Base-by-base conservation (phyloP, 2,797 vertebrate genomes). In the Pseudochirops cupreus region DNA sequence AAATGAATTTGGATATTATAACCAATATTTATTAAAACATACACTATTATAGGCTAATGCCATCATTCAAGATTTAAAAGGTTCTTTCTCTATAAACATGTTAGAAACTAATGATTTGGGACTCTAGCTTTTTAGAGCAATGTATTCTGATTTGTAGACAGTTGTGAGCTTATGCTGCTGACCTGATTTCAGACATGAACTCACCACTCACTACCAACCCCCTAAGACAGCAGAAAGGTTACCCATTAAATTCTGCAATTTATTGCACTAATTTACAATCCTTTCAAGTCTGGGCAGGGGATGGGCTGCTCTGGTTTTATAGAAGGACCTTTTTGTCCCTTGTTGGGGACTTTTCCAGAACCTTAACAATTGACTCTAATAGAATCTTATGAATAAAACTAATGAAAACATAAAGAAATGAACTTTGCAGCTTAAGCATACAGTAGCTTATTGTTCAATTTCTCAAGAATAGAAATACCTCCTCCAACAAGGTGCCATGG, bases 331-430 rank as follows among this genome's bases (percentile, higher is more conserved):
- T 98, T 98, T 98, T 98, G 97, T 98, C 96, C 97, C 97, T 97
- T 97, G 96, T 96, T 97, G 98, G 98, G 94, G 97, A 98, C 0
- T 91, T 97, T 98, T 98, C 98, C 98, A 98, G 97, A 92, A 97
- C 96, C 96, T 98, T 97, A 97, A 98, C 98, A 98, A 98, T 98
- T 57, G 96, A 96, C 97, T 98, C 97, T 98, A 98, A 98, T 98
- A 98, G 98, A 97, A 95, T 96, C 97, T 97, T 97, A 97, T 98
- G 98, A 98, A 97, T 97, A 97, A 97, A 98, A 97, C 96, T 97
- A 98, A 98, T 98, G 98, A 98, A 98, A 98, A 98, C 97, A 98
- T 97, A 96, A 97, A 98, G 98, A 98, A 97, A 97, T 98, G 97
- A 98, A 97, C 97, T 97, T 96, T 33, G 89, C 96, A 96, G 94